Evolutionary conservation across 2,113 vertebrate species (phyloP).

Genomic region (Calonectris borealis): DNA sequence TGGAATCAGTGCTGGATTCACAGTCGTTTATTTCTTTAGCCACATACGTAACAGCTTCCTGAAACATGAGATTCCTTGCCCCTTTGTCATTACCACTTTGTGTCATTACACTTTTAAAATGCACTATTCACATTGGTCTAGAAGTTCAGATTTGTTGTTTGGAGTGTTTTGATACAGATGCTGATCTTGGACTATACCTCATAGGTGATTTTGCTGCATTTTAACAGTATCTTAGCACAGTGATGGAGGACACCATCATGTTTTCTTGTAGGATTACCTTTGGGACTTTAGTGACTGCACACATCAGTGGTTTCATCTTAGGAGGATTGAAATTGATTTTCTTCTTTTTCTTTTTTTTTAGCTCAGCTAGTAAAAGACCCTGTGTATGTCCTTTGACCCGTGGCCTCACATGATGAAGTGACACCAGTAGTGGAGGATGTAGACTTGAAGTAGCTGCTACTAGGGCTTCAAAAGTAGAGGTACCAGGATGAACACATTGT

Average conservation of each 20-base stretch:
- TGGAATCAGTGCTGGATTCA: constrained; percentile 18
- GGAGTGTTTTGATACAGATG: not conserved
- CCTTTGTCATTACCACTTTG: not conserved
- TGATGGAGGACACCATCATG: constrained; percentile 56
- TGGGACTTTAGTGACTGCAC: constrained; percentile 46
- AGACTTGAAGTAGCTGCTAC: constrained; percentile 9
- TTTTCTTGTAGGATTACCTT: constrained; percentile 60
- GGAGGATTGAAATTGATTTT: constrained; percentile 72
- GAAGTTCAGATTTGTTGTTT: not conserved
- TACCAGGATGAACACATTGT: not conserved
- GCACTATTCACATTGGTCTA: not conserved
- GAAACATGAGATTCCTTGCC: not conserved
- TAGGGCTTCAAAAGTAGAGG: not conserved
- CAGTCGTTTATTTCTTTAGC: constrained; percentile 36
- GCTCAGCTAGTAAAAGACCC: constrained; percentile 46
- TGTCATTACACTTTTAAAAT: not conserved
- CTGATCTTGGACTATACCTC: not conserved
- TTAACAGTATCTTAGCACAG: not conserved
- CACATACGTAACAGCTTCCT: not conserved
- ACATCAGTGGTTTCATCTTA: constrained; percentile 68
- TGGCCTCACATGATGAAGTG: constrained; percentile 62
- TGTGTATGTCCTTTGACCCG: constrained; percentile 53
- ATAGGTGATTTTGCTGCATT: not conserved
- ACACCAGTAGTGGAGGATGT: not conserved
- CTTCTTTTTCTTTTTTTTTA: not conserved